Evolutionary conservation across 2,888 invertebrate genomes (phyloP).

Genomic region (Chloroclystis v-ata): DNA sequence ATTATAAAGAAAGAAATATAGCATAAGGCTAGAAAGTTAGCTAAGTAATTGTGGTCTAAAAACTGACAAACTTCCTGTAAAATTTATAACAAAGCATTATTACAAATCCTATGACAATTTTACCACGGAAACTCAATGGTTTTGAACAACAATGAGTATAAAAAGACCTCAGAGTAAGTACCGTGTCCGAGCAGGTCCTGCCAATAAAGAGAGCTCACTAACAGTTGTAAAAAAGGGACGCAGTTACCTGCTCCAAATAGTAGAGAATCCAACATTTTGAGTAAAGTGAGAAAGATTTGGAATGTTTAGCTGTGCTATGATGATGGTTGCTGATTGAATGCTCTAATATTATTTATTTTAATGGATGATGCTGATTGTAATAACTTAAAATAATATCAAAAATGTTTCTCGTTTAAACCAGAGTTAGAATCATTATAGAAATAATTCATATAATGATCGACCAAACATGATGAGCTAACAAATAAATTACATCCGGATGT

Average conservation of each 20-base stretch:
- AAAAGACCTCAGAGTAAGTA: slow-evolving; percentile 12
- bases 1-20: no score
- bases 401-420: slow-evolving; percentile 36
- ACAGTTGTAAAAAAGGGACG: slow-evolving; percentile 61
- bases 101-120: slow-evolving; percentile 23
- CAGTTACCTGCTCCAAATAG: slow-evolving; percentile 57
- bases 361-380: no score
- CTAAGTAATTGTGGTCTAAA: no score
- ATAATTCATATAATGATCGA: slow-evolving; percentile 32
- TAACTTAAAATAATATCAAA: slow-evolving; percentile 21
- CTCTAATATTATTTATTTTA: neutral
- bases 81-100: slow-evolving; percentile 20
- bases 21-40: no score
- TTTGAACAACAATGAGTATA: slow-evolving; percentile 28
- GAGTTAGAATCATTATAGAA: slow-evolving; percentile 27
- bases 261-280: slow-evolving; percentile 5
- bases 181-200: slow-evolving; percentile 34
- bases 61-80: neutral
- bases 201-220: slow-evolving; percentile 45
- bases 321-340: neutral
- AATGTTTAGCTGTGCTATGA: no score
- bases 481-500: slow-evolving; percentile 61
- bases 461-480: slow-evolving; percentile 39
- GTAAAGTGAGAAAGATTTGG: no score
- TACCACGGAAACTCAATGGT: slow-evolving; percentile 17